Evolutionary conservation across 2,113 vertebrate species (phyloP).

Genomic region (Murina feae): DNA sequence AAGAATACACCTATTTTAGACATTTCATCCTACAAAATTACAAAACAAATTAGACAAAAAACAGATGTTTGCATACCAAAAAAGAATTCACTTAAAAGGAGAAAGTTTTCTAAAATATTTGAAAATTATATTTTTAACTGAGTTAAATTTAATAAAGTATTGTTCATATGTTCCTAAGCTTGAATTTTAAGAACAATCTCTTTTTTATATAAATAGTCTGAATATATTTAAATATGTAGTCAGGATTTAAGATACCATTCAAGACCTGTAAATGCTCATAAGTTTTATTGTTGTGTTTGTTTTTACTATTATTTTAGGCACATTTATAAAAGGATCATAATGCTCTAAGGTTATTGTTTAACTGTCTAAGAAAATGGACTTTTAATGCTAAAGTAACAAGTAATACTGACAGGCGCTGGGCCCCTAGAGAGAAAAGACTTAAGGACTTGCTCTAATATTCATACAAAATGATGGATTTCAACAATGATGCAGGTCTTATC

Average conservation of each 20-base stretch:
- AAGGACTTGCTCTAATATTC: not conserved
- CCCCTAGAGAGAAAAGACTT: not conserved
- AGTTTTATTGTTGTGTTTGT: not conserved
- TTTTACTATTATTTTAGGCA: not conserved
- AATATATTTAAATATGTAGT: not conserved
- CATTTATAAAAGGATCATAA: not conserved
- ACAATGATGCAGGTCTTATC: not conserved
- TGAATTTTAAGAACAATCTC: not conserved
- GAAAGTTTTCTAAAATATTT: not conserved
- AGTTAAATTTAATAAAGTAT: not conserved
- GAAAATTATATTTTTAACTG: not conserved
- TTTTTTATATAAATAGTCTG: not conserved
- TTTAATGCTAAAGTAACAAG: not conserved
- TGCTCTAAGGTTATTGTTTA: not conserved
- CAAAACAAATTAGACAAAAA: not conserved
- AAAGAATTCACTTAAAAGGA: not conserved
- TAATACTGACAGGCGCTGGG: not conserved
- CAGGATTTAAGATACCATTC: not conserved
- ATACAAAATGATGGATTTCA: not conserved
- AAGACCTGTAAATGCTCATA: not conserved
- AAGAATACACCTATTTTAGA: not conserved
- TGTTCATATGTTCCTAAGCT: not conserved
- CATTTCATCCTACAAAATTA: not conserved
- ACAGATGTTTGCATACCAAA: not conserved
- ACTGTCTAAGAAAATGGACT: not conserved